Conservation (phyloP, 2,113 vertebrate species). For the Himantopus leucocephalus region DNA sequence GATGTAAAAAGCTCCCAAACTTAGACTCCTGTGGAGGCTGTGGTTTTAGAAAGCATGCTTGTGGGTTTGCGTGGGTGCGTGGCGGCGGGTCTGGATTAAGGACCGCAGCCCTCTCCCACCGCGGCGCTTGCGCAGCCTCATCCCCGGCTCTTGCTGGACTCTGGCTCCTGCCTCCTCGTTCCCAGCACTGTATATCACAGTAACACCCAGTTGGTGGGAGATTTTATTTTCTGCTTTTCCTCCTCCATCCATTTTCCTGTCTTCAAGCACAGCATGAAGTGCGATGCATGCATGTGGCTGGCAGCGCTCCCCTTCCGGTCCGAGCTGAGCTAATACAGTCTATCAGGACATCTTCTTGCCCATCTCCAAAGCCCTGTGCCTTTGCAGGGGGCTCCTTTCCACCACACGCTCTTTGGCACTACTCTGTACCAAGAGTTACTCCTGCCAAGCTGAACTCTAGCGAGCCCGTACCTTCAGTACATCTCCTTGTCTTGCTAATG, state of each 20-base stretch:
- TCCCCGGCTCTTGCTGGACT: neutral
- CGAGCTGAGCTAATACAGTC: neutral
- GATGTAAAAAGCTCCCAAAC: neutral
- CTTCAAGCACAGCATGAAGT: neutral
- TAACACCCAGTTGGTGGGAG: neutral
- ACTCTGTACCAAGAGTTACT: neutral
- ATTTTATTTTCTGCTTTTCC: neutral
- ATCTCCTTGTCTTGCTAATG: neutral
- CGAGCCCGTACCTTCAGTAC: neutral
- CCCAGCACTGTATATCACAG: neutral
- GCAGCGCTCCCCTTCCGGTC: neutral
- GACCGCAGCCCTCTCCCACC: fast-evolving
- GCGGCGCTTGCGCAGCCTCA: neutral
- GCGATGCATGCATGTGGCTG: neutral
- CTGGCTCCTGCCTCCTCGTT: neutral
- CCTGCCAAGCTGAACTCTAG: neutral
- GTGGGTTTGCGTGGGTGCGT: neutral
- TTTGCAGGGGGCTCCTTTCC: neutral
- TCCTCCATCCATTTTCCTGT: neutral
- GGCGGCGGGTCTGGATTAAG: neutral
- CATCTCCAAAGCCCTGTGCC: neutral
- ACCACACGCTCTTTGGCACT: neutral
- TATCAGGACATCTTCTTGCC: neutral
- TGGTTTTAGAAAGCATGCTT: neutral
- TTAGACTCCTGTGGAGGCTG: neutral